Percentiles rank a stretch among this genome's conserved stretches.
Evolutionary conservation across 2,888 invertebrate species (phyloP).

Genomic region (Philonicus albiceps): DNA sequence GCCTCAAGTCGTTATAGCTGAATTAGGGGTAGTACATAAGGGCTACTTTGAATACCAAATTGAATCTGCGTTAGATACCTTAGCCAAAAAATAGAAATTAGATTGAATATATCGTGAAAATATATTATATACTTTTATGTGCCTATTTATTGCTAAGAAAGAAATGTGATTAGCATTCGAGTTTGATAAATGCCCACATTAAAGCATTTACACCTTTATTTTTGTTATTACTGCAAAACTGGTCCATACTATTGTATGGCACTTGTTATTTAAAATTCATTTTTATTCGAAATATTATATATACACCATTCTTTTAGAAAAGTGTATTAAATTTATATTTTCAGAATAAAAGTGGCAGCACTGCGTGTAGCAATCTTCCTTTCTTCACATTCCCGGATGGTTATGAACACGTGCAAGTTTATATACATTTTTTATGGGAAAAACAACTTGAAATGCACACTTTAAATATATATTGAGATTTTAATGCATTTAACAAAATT

Average conservation of each 20-base stretch:
- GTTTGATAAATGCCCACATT: no score
- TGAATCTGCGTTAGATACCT: neutral
- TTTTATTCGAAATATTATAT: neutral
- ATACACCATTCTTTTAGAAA: no score
- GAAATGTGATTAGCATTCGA: no score
- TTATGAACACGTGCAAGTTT: neutral
- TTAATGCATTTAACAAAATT: slow-evolving; percentile 7
- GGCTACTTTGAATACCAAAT: neutral
- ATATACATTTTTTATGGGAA: neutral
- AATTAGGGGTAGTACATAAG: neutral
- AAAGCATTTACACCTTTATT: no score
- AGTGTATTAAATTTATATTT: neutral
- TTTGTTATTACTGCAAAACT: no score
- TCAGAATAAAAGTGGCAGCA: neutral
- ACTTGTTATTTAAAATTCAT: neutral
- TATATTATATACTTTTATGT: no score
- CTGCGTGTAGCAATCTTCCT: neutral
- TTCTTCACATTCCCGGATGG: neutral
- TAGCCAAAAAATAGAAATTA: no score
- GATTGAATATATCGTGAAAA: no score
- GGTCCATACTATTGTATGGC: neutral
- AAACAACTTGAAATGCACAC: neutral
- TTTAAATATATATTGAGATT: neutral
- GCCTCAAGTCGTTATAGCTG: neutral
- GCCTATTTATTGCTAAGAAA: no score